These are phyloP conservation scores for Rhabdophis nuchalis DNA, from an alignment of 2,797 vertebrate genomes.

Conservation along the genomic window DNA sequence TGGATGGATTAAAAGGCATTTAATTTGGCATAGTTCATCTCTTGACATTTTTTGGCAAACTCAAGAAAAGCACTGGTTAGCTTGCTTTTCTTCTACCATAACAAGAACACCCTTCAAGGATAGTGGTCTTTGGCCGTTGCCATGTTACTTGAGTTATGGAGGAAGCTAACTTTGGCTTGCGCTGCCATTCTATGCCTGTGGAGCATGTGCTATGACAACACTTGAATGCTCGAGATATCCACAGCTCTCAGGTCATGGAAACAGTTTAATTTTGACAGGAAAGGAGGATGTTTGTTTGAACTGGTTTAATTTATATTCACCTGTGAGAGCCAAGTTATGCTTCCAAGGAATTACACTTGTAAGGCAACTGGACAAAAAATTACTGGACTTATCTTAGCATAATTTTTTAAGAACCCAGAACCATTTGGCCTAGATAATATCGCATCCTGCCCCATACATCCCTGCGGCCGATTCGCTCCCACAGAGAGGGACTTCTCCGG, in stretches of 20 bases:
- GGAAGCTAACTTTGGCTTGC: constrained; percentile 13
- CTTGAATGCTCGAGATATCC: constrained; percentile 41
- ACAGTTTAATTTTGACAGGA: constrained; percentile 60
- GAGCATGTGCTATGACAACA: constrained; percentile 37
- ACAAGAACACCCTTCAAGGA: not conserved
- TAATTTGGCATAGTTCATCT: not conserved
- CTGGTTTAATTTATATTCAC: constrained; percentile 60
- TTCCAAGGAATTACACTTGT: constrained; percentile 49
- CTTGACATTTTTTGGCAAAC: not conserved
- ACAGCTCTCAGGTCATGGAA: constrained; percentile 61
- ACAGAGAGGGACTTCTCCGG: too few relatives aligned
- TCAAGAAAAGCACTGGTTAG: not conserved
- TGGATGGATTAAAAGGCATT: not conserved
- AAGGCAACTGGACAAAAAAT: constrained; percentile 44
- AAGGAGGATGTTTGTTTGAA: constrained; percentile 47
- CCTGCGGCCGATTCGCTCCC: too few relatives aligned
- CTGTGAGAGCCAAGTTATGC: constrained; percentile 50
- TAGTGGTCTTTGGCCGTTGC: constrained; percentile 5
- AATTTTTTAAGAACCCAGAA: not conserved
- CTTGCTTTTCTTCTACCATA: not conserved
- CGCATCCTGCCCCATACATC: too few relatives aligned
- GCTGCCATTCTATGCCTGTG: constrained; percentile 43
- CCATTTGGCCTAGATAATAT: not conserved
- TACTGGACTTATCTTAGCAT: constrained; percentile 34
- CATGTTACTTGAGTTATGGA: constrained; percentile 2